Evolutionary conservation across 2,888 invertebrate species (phyloP).

Genomic region (Bruchidius siliquastri): DNA sequence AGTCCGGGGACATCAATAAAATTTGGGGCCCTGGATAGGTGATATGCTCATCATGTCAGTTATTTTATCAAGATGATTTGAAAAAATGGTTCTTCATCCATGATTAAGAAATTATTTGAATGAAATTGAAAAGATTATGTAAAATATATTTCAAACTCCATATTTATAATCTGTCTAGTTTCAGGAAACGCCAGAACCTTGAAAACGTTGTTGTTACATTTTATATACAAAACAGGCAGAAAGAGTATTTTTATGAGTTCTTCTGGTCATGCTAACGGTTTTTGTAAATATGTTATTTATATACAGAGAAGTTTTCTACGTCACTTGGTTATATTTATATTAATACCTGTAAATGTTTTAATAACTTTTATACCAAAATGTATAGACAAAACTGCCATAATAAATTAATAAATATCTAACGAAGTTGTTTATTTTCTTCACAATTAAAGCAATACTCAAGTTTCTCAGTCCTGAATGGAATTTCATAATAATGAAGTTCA

Average conservation of each 20-base stretch:
- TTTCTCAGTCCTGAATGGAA: no score
- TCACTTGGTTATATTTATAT: conserved; percentile 41
- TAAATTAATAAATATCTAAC: conserved; percentile 17
- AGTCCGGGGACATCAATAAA: no score
- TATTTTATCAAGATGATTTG: no score
- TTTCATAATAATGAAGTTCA: no score
- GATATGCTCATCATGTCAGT: no score
- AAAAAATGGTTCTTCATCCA: no score
- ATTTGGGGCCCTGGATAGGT: no score
- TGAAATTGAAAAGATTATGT: no score
- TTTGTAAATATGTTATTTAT: conserved; percentile 46
- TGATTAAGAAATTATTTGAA: no score
- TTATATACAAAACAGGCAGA: conserved; percentile 5
- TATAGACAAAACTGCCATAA: conserved; percentile 38
- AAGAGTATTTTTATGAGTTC: conserved; percentile 41
- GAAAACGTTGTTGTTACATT: not conserved
- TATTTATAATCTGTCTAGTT: not conserved
- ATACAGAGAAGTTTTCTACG: conserved; percentile 37
- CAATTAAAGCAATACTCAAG: no score
- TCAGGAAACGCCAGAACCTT: not conserved
- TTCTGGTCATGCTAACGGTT: conserved; percentile 44
- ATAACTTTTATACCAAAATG: conserved; percentile 44
- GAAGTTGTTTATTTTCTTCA: no score
- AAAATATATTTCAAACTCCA: not conserved
- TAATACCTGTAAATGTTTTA: conserved; percentile 38